Conservation (phyloP, 1,140 invertebrate genomes). For the Pseudobourletiella spinata region DNA sequence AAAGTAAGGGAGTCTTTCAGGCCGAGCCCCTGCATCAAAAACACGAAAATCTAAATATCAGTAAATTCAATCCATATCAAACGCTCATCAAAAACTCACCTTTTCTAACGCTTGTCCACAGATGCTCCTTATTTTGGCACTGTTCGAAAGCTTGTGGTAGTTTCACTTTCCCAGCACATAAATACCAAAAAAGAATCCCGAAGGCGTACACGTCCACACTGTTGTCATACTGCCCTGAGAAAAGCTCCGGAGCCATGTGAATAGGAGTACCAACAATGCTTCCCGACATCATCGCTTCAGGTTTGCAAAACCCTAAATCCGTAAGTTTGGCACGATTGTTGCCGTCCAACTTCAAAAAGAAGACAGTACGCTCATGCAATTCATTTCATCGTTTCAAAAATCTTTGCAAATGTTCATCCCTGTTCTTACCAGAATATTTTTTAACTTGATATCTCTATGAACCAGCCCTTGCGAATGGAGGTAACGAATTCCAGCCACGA, state of each 20-base stretch:
- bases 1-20: constrained; percentile 64
- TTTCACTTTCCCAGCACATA: constrained; percentile 71
- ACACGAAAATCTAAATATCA: not conserved
- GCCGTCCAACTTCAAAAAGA: constrained; percentile 55
- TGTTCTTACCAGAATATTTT: constrained; percentile 66
- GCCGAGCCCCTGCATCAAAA: constrained; percentile 49
- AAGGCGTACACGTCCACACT: constrained; percentile 86
- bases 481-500: constrained; percentile 73
- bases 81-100: too few species aligned
- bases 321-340: constrained; percentile 70
- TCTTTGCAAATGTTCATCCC: too few species aligned
- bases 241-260: constrained; percentile 85
- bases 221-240: constrained; percentile 70
- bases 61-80: too few species aligned
- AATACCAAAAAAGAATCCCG: constrained; percentile 84
- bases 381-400: not conserved
- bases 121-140: constrained; percentile 77
- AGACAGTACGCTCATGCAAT: constrained; percentile 1
- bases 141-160: constrained; percentile 73
- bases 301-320: constrained; percentile 84
- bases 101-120: constrained; percentile 75
- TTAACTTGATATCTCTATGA: constrained; percentile 82
- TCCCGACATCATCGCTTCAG: constrained; percentile 82
- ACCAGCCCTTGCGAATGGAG: constrained; percentile 79
- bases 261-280: constrained; percentile 79